Percentiles rank a stretch among this genome's conserved stretches.
Evolutionary conservation across 2,888 invertebrate species (phyloP).

Genomic region (Hecatera dysodea): DNA sequence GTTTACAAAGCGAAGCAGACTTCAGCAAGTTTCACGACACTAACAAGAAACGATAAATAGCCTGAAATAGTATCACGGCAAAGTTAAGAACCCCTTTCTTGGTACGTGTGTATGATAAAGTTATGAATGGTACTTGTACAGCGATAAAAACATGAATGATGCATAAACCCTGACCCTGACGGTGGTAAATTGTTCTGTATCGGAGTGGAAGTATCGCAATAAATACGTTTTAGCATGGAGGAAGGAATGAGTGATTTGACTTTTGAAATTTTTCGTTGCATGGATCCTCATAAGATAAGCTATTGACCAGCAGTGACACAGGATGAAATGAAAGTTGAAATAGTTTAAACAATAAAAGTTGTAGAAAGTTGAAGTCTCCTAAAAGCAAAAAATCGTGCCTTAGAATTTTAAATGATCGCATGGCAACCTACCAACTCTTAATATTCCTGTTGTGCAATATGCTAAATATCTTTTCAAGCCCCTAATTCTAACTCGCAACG

Average conservation of each 20-base stretch:
- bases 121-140: constrained; percentile 56
- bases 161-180: constrained; percentile 51
- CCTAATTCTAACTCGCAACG: constrained; percentile 36
- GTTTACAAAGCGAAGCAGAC: constrained; percentile 36
- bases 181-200: constrained; percentile 41
- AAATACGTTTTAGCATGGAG: constrained; percentile 9
- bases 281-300: too few relatives aligned
- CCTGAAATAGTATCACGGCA: constrained; percentile 49
- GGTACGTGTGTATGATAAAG: constrained; percentile 58
- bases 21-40: constrained; percentile 51
- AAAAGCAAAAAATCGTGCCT: background rate
- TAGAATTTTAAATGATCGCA: background rate
- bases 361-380: background rate
- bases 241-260: background rate
- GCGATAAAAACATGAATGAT: constrained; percentile 59
- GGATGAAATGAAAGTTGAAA: background rate
- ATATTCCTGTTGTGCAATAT: constrained; percentile 2
- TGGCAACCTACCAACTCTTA: constrained; percentile 17
- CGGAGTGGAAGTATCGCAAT: constrained; percentile 5
- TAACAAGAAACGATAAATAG: constrained; percentile 61
- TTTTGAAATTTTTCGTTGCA: background rate
- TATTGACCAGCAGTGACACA: too few relatives aligned
- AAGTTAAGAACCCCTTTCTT: constrained; percentile 49
- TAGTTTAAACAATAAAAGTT: background rate
- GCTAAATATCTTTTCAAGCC: constrained; percentile 29